Conservation (phyloP, 1,140 invertebrate species). For the Caerostris extrusa region DNA sequence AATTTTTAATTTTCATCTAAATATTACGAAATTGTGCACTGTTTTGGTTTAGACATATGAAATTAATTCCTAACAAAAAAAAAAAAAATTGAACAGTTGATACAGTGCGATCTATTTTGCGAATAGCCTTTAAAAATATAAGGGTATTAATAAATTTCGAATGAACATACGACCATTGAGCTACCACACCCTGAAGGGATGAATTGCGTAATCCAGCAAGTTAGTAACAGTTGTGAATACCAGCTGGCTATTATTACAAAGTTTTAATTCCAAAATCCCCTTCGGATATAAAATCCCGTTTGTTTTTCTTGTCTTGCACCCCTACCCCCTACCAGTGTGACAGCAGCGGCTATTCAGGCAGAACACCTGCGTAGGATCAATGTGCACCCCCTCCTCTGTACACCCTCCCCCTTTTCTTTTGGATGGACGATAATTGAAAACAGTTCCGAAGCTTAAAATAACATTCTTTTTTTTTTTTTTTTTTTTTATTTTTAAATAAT, state of each 20-base stretch:
- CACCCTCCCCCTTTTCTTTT: background rate
- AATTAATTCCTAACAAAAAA: too few species aligned
- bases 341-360: background rate
- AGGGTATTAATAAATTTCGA: too few species aligned
- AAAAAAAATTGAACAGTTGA: too few species aligned
- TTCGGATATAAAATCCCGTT: background rate
- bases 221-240: slow-evolving; percentile 21
- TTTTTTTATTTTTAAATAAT: background rate
- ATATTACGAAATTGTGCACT: too few species aligned
- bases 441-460: slow-evolving; percentile 28
- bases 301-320: slow-evolving; percentile 47
- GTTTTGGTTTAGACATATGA: too few species aligned
- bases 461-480: background rate
- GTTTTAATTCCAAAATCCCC: slow-evolving; percentile 59
- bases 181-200: background rate
- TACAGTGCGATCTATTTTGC: too few species aligned
- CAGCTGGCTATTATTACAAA: slow-evolving; percentile 68
- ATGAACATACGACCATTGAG: too few species aligned
- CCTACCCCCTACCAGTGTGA: background rate
- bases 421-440: background rate
- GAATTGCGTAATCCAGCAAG: background rate
- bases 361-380: slow-evolving; percentile 61
- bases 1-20: too few species aligned
- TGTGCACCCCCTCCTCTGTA: background rate
- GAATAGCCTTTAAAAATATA: too few species aligned